Conservation (phyloP, 2,797 vertebrate genomes). For the Enteromius trimaculatus region DNA sequence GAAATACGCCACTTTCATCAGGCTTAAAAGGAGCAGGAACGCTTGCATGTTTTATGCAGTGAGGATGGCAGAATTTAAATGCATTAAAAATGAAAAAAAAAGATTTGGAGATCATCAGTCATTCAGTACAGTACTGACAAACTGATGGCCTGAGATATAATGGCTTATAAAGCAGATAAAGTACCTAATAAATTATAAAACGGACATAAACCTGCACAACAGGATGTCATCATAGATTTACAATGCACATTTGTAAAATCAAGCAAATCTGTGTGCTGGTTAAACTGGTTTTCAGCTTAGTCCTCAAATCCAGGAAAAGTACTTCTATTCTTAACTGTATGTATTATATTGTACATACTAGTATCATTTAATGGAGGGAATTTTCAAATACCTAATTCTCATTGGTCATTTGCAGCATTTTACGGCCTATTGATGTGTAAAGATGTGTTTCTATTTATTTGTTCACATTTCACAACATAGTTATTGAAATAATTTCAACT, state of each 20-base stretch:
- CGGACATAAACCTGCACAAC: neutral
- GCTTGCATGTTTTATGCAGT: neutral
- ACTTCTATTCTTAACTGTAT: neutral
- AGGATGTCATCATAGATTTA: neutral
- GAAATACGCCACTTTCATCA: slow-evolving; percentile 4
- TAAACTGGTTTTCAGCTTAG: slow-evolving; percentile 53
- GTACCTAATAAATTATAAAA: slow-evolving; percentile 26
- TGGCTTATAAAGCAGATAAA: slow-evolving; percentile 16
- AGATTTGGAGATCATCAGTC: slow-evolving; percentile 8
- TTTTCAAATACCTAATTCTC: neutral
- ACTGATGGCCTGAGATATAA: neutral
- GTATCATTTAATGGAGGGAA: neutral
- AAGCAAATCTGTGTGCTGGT: slow-evolving; percentile 2
- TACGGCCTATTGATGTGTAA: neutral
- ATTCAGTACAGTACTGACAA: neutral
- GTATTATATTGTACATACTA: neutral
- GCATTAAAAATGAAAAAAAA: slow-evolving; percentile 8
- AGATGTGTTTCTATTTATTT: neutral
- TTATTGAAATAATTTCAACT: neutral
- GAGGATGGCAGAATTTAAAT: slow-evolving; percentile 16
- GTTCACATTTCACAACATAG: too few species aligned
- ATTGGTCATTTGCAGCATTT: neutral
- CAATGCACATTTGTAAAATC: slow-evolving; percentile 42
- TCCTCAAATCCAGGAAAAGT: slow-evolving; percentile 25
- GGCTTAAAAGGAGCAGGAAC: neutral